Conservation (phyloP, 2,888 invertebrate genomes). For the Anthoptus insignis region DNA sequence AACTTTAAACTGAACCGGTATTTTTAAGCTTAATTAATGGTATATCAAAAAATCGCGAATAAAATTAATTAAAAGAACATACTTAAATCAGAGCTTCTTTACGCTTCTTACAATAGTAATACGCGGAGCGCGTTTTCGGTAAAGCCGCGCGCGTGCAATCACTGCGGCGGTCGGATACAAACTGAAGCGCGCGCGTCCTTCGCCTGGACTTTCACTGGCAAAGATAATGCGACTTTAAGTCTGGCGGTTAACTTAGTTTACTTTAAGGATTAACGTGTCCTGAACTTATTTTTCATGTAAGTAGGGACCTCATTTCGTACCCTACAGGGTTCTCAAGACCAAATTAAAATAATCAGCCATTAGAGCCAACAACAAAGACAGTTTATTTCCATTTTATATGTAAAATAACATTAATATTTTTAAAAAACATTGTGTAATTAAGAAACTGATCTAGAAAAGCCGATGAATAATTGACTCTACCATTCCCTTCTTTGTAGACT, state of each 20-base stretch:
- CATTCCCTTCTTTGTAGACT: too few relatives aligned
- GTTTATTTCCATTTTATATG: too few relatives aligned
- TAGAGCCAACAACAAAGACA: too few relatives aligned
- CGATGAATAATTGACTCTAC: too few relatives aligned
- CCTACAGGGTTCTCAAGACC: too few relatives aligned
- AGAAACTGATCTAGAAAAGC: too few relatives aligned
- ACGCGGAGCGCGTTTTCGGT: constrained; percentile 49
- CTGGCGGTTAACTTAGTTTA: constrained; percentile 31
- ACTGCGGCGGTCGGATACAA: constrained; percentile 13
- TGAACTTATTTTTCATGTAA: constrained; percentile 44
- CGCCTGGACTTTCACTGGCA: constrained; percentile 74
- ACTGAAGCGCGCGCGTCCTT: constrained; percentile 68
- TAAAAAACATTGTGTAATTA: too few relatives aligned
- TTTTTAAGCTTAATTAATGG: too few relatives aligned
- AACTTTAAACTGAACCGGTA: too few relatives aligned
- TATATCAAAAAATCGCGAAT: constrained; percentile 26
- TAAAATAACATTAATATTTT: too few relatives aligned
- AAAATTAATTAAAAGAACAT: constrained; percentile 60
- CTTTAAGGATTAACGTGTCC: constrained; percentile 43
- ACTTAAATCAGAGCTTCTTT: constrained; percentile 71
- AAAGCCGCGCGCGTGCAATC: constrained; percentile 31
- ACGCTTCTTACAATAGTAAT: constrained; percentile 48
- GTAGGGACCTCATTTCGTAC: too few relatives aligned
- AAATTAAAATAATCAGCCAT: too few relatives aligned
- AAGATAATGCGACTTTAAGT: constrained; percentile 55